Evolutionary conservation across 2,113 vertebrate genomes (phyloP).

Genomic region (Dicerorhinus sumatrensis): DNA sequence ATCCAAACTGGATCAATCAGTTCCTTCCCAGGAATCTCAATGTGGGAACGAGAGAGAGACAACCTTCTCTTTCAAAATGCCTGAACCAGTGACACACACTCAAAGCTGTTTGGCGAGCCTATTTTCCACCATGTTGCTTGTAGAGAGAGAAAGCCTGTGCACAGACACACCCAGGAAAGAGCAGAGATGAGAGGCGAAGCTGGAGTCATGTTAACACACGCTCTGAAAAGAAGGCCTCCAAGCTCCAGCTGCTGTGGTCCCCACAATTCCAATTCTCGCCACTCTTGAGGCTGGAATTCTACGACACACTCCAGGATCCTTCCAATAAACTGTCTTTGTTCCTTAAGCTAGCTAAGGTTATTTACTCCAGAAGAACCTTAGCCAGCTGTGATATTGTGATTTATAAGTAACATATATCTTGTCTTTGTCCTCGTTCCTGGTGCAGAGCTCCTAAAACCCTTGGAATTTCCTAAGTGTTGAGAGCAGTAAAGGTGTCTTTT

Average conservation of each 20-base stretch:
- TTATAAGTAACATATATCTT: neutral
- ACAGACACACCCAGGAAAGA: neutral
- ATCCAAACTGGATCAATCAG: neutral
- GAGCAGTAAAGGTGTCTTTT: neutral
- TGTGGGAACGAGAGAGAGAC: neutral
- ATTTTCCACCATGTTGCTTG: neutral
- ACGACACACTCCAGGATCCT: neutral
- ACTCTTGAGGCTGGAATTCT: neutral
- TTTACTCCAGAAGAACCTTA: neutral
- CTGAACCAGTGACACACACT: neutral
- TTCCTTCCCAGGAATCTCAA: neutral
- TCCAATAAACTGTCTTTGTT: neutral
- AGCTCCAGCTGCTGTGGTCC: neutral
- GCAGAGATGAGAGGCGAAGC: neutral
- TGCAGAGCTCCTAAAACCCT: neutral
- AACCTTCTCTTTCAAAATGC: neutral
- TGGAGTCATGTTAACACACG: rapidly evolving
- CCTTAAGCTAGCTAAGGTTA: neutral
- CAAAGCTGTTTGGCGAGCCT: neutral
- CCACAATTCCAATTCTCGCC: neutral
- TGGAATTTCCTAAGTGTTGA: neutral
- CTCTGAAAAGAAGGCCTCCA: neutral
- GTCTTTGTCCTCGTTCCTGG: neutral
- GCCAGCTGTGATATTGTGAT: neutral
- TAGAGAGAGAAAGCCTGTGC: neutral